Base-by-base conservation (phyloP, 2,113 vertebrate species). In the Cervus canadensis region DNA sequence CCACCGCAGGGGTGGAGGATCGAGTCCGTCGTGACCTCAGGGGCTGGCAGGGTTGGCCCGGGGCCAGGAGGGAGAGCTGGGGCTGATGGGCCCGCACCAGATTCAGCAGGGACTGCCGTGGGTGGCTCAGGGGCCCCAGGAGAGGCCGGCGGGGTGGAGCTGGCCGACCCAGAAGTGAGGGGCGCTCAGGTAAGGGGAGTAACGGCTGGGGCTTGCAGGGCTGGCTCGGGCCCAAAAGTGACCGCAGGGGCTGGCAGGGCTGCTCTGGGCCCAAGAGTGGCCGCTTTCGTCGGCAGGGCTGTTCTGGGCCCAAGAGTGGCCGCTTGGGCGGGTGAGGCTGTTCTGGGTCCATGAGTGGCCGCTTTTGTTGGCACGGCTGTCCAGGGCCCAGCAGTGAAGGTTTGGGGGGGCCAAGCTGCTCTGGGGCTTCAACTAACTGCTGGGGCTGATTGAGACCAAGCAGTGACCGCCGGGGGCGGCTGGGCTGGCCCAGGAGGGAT, bases 1-100 rank as follows among this genome's bases (percentile, higher is more conserved):
- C 96, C 84, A 90, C 96, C 2, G 95, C 96, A 7, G 94, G 96
- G 89, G 89, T 94, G 78, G 67, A 97, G 52, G 97, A 88, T 33
- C 97, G 97, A 67, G 97, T 96, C 97, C 98, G 96, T 57, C 87
- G 96, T 59, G 97, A 94, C 96, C 98, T 89, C 88, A 91, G 57
- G 60, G 91, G 93, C 50, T 86, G 87, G 91, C 97, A 97, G 64
- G 97, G 98, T 40, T n/a, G 97, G 64, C 98, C 95, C 81, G 62
- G 94, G 10, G 94, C 84, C 62, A 92, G 60, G 28, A 89, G 91
- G 0, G 97, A 97, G 50, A 85, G 85, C 89, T 83, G 96, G 15
- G 97, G 97, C 74, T 92, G 95, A 30, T 7, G 94, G 56, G 89
- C 87, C 52, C 85, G 97, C 28, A 67, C 94, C 79, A 96, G 78